Evolutionary conservation across 92 coral and sea anemone species (phyloP).

Genomic region (Actinostola sp.): DNA sequence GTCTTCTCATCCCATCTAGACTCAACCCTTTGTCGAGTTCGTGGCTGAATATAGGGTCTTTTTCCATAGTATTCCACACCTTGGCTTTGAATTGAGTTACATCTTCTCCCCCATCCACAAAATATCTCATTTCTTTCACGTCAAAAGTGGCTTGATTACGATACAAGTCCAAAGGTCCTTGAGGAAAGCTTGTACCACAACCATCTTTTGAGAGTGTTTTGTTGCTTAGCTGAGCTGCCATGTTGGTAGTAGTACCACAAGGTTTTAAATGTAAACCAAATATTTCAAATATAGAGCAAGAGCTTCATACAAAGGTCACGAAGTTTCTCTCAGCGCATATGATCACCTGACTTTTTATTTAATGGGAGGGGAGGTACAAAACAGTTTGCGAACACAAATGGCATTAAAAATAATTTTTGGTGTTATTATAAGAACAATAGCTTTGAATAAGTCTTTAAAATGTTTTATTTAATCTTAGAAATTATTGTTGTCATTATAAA

Average conservation of each 20-base stretch:
- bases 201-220: not conserved
- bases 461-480: too few species aligned
- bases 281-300: too few species aligned
- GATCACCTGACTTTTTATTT: not conserved
- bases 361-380: conserved; percentile 22
- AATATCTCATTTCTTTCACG: conserved; percentile 82
- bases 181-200: conserved; percentile 40
- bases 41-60: conserved; percentile 80
- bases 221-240: conserved; percentile 27
- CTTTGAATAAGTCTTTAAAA: too few species aligned
- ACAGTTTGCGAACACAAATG: too few species aligned
- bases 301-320: too few species aligned
- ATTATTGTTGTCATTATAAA: too few species aligned
- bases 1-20: conserved; percentile 70
- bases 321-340: too few species aligned
- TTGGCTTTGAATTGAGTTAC: conserved; percentile 65
- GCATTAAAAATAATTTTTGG: too few species aligned
- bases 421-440: too few species aligned
- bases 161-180: conserved; percentile 86
- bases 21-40: conserved; percentile 59
- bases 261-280: not conserved
- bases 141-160: conserved; percentile 81
- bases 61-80: conserved; percentile 79
- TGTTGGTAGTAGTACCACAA: not conserved
- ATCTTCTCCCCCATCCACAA: conserved; percentile 88